Percentiles rank a stretch among this genome's conserved stretches.
Conservation (phyloP, 2,797 vertebrate species). For the Lithobates pipiens region DNA sequence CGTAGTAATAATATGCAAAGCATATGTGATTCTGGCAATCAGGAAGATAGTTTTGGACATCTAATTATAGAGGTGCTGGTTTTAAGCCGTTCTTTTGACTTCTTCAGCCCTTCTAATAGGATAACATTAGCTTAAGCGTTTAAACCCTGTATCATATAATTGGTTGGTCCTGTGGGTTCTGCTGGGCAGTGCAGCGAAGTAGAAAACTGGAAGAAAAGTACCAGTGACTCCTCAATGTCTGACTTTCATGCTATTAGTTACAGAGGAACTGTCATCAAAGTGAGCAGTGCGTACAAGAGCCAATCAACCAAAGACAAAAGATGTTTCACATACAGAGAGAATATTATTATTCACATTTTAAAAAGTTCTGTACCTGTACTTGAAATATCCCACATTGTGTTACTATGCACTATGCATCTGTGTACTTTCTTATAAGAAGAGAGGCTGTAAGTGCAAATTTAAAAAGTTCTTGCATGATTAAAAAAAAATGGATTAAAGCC, state of each 20-base stretch:
- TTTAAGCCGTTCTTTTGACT: conserved; percentile 80
- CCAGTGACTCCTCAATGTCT: conserved; percentile 1
- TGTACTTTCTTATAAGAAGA: too few relatives aligned
- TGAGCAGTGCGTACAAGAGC: neutral
- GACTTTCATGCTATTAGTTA: conserved; percentile 19
- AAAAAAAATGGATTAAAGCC: too few relatives aligned
- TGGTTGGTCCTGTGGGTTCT: conserved; percentile 81
- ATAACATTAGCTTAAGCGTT: conserved; percentile 78
- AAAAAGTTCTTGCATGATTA: too few relatives aligned
- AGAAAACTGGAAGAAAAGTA: conserved; percentile 64
- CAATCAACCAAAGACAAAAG: neutral
- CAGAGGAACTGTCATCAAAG: conserved; percentile 25
- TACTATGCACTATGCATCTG: too few relatives aligned
- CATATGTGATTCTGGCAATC: conserved; percentile 77
- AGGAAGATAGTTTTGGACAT: conserved; percentile 79
- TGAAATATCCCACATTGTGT: too few relatives aligned
- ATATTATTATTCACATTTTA: too few relatives aligned
- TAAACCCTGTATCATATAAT: conserved; percentile 84
- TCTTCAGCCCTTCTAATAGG: conserved; percentile 82
- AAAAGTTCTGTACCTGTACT: too few relatives aligned
- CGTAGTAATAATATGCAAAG: conserved; percentile 59
- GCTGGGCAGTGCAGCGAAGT: conserved; percentile 80
- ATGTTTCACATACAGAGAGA: neutral
- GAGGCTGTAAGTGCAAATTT: too few relatives aligned
- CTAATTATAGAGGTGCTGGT: conserved; percentile 81